Evolutionary conservation across 2,888 invertebrate genomes (phyloP), one percentile per base, ranked within the genome.

Genomic region (Euplexia lucipara): DNA sequence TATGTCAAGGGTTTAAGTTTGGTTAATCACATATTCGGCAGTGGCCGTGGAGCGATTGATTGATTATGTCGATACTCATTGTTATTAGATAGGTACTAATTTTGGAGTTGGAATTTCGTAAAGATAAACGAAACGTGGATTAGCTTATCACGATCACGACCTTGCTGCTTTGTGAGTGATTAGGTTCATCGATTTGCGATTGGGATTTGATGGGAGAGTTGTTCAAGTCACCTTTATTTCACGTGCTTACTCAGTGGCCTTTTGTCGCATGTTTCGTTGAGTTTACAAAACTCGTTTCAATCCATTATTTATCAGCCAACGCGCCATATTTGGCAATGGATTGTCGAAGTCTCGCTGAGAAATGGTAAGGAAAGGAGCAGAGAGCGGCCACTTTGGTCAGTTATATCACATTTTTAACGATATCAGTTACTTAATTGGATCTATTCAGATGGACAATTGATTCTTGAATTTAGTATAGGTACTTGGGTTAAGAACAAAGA

Each of bases 251-350:
- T 20, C 20, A 32, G 35, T 10, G 42, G 44, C 18, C 32, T n/a
- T 12, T 44, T 44, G 51, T 49, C 54, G 51, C 47, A 42, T 56
- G 47, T 62, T 41, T 30, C 57, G 58, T 35, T 58, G 59, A 79
- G 70, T 77, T 85, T 83, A 70, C 79, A 83, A 84, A 83, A 79
- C 34, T 75, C 72, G 86, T 86, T 85, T 85, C 83, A 73, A 73
- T 70, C 52, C 75, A 75, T 81, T 81, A 75, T 79, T 76, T 59
- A 56, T 64, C 22, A 14, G 47, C 62, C 78, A 63, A 67, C 64
- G 44, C 62, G 57, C 81, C 79, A 70, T 82, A 44, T 83, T 82
- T 82, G 82, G 84, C 67, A 76, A 73, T 75, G 79, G 62, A 69
- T 70, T 63, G 70, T 70, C 64, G 68, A 47, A 54, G 49, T 66